Percentiles rank a stretch among this genome's conserved stretches.
phyloP scores from a whole-genome alignment of 2,888 invertebrate genomes.

The Drosophila neotestacea region DNA sequence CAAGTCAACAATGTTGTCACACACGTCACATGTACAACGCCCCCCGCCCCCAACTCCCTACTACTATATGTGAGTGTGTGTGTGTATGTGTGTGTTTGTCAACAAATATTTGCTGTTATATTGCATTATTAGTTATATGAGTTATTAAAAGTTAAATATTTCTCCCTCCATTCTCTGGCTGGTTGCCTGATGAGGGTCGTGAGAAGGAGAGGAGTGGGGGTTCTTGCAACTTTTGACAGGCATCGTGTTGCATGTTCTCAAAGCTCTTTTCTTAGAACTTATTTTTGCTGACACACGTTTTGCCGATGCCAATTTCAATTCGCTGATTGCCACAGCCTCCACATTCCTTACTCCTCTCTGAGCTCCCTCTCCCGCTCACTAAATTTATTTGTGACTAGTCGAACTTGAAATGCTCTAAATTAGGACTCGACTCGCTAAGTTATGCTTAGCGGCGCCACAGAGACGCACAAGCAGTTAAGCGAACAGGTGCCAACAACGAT shows the following conservation, averaged over 20 bases:
- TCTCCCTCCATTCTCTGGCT: constrained; percentile 6
- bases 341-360: not conserved
- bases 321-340: constrained; percentile 59
- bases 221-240: constrained; percentile 49
- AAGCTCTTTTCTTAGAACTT: constrained; percentile 24
- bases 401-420: too few relatives aligned
- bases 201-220: not conserved
- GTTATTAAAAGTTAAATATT: constrained; percentile 78
- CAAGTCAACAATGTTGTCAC: constrained; percentile 70
- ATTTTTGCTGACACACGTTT: constrained; percentile 69
- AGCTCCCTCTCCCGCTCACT: not conserved
- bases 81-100: constrained; percentile 55
- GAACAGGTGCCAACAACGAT: too few relatives aligned
- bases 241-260: constrained; percentile 27
- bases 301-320: constrained; percentile 38
- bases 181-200: not conserved
- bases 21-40: constrained; percentile 23
- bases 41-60: not conserved
- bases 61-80: constrained; percentile 5
- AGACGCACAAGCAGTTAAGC: too few relatives aligned
- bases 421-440: too few relatives aligned
- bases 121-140: constrained; percentile 76
- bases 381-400: too few relatives aligned
- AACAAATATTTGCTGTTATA: constrained; percentile 73
- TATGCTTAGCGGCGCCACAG: too few relatives aligned